phyloP scores from a whole-genome alignment of 2,113 vertebrate species.

The Taxidea taxus region DNA sequence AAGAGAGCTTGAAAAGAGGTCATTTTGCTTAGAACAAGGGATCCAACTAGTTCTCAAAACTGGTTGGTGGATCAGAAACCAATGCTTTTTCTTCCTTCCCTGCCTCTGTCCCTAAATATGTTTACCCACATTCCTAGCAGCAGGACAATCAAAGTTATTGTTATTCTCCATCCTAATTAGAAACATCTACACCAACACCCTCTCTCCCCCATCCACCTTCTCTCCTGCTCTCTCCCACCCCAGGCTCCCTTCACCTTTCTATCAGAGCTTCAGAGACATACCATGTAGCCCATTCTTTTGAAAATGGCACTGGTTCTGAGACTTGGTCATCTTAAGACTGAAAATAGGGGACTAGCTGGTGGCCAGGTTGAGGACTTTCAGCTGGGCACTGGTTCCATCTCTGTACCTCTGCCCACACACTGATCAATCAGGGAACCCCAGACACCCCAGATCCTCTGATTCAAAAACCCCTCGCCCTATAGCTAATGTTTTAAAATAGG shows the following conservation, averaged over 20 bases:
- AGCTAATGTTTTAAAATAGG: background rate
- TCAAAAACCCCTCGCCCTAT: background rate
- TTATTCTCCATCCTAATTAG: background rate
- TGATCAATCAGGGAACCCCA: background rate
- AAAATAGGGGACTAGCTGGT: background rate
- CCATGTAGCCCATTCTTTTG: background rate
- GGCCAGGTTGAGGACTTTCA: background rate
- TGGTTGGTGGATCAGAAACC: background rate
- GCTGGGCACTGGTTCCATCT: background rate
- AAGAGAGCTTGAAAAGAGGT: background rate
- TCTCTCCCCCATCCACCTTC: background rate
- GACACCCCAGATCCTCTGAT: background rate
- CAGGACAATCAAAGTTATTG: background rate
- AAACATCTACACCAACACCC: background rate
- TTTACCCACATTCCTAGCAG: background rate
- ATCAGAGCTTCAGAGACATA: background rate
- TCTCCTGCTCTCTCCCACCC: background rate
- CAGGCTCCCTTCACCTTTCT: background rate
- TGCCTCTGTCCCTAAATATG: background rate
- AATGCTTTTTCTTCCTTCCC: background rate
- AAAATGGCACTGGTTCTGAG: background rate
- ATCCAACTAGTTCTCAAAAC: background rate
- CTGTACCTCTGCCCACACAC: background rate
- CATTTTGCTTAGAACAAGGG: background rate
- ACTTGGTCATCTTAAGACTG: background rate